Base-by-base conservation (phyloP, 1,140 invertebrate genomes). In the Colletes gigas region DNA sequence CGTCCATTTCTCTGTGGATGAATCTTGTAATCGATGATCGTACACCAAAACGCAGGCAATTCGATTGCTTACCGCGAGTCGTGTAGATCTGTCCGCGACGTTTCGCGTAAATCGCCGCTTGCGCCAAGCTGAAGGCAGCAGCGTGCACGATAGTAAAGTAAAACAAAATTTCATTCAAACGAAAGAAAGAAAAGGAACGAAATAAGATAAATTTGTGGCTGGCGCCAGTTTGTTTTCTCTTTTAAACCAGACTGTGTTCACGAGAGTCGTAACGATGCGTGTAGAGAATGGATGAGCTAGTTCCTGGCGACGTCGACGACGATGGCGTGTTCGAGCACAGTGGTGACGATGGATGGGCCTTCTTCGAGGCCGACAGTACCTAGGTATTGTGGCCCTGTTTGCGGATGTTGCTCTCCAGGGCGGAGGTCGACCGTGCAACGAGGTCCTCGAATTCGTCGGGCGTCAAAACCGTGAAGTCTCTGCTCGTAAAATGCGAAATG, bases 401-500 rank as follows among this genome's bases (percentile, higher is more conserved):
- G 17, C 90, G 90, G 60, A 88, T 90, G 83, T 92, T 93, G 79
- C 80, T 91, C 67, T 92, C 91, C 67, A 88, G 39, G 69, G 85
- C 80, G 9, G 92, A 88, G 39, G 91, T 90, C 55, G 90, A 86
- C 60, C 91, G 88, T 4, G 89, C 89, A 1, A 93, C 92, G 55
- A 93, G 85, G 66, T 92, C 91, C 73, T 92, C 92, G 63, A 93
- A 68, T 67, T 93, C 92, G 59, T 93, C 92, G 1, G 92, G 91
- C 55, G 92, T 93, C 77, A 93, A 72, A 0, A 93, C 91, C 8
- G 92, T 93, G 81, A 93, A 93, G 81, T 92, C 92, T 85, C 92
- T 93, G 83, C 6, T 66, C 57, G 62, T 30, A 7, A 47, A 41
- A 52, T 10, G 15, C 2, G 21, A 30, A 30, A 30, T 30, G 2